These are phyloP conservation scores for Tetragonula clypearis DNA, from an alignment of 1,140 invertebrate species.

Conservation along the genomic window DNA sequence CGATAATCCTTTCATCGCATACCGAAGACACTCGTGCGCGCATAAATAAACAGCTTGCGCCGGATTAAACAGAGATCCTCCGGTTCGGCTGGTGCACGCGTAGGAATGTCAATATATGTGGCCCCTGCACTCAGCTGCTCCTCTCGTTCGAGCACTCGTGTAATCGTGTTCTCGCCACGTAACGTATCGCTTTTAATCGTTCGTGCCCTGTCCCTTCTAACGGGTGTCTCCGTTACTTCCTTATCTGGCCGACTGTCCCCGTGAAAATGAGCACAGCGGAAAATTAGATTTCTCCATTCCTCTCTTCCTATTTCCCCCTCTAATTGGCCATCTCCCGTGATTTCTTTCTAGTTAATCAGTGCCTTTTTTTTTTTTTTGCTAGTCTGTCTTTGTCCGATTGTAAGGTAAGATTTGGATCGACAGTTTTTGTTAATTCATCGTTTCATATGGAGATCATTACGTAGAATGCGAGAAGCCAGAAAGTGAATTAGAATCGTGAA, in stretches of 20 bases:
- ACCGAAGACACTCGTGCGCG: constrained; percentile 38
- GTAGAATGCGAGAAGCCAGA: too few relatives aligned
- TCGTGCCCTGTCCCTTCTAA: background rate
- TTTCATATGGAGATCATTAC: too few relatives aligned
- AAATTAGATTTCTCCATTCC: background rate
- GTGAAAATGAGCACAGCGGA: background rate
- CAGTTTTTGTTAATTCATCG: too few relatives aligned
- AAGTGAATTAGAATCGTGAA: too few relatives aligned
- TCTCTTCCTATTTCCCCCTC: too few relatives aligned
- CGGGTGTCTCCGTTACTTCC: background rate
- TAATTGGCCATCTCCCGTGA: too few relatives aligned
- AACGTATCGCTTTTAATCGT: constrained; percentile 27
- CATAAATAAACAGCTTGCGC: constrained; percentile 52
- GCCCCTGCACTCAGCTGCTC: constrained; percentile 12
- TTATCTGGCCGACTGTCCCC: too few relatives aligned
- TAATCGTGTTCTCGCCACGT: constrained; percentile 12
- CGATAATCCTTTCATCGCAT: constrained; percentile 46
- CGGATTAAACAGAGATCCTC: constrained; percentile 43
- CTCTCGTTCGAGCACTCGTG: background rate
- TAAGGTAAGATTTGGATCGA: too few relatives aligned
- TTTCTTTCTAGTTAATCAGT: too few relatives aligned
- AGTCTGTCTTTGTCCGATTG: too few relatives aligned
- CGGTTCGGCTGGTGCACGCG: constrained; percentile 23
- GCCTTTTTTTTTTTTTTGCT: too few relatives aligned
- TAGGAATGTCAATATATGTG: constrained; percentile 58